Evolutionary conservation across 2,888 invertebrate species (phyloP), one percentile per base, ranked within the genome.

Genomic region (Aphodius sticticus): DNA sequence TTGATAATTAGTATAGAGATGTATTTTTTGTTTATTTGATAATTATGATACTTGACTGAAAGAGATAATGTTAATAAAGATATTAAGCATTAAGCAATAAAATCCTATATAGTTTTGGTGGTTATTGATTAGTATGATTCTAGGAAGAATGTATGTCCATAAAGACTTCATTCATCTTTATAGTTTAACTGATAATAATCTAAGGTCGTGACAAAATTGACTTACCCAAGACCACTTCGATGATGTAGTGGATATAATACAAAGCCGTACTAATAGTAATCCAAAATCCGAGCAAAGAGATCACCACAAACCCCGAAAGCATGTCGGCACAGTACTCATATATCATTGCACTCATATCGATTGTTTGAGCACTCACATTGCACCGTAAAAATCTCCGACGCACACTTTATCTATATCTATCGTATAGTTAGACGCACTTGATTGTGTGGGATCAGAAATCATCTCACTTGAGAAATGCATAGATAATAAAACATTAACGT

Each of bases 221-320:
- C 92, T 92, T 88, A 93, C 93, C 93, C 85, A 92, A 90, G 81
- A 92, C 90, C 85, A 92, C 92, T 85, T 93, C 93, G 75, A 92
- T 89, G 89, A 92, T 90, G 85, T 92, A 92, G 85, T 78, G 70
- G 70, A 69, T 72, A 75, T 76, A 78, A 70, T 80, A 80, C 76
- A 80, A 75, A 70, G 70, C 74, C 53, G 78, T 35, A 72, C 77
- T 90, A 77, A 88, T 86, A 76, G 89, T 79, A 78, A 88, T 84
- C 89, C 89, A 89, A 70, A 88, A 83, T 36, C 86, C 81, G 26
- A 82, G 75, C 16, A 78, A 78, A 69, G 81, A 36, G 26, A 72
- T 76, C 9, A 79, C 79, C 38, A 83, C 75, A 69, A 82, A 16
- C 79, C 82, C 87, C 78, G 87, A 82, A 82, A 88, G 84, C 88